Evolutionary conservation across 2,113 vertebrate genomes (phyloP), one percentile per base, ranked within the genome.

Genomic region (Hydrolagus affinis): DNA sequence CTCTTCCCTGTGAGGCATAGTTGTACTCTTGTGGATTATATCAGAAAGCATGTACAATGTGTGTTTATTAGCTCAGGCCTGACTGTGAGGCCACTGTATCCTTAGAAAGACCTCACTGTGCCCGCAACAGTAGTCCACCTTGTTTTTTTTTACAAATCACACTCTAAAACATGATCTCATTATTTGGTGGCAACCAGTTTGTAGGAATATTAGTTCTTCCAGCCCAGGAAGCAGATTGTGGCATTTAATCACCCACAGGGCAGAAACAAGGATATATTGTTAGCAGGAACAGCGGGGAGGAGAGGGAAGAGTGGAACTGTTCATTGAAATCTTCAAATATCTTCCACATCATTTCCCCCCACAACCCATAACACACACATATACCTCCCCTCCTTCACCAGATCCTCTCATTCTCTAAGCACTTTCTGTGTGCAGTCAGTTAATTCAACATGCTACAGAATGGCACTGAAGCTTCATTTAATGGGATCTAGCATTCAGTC

Each of bases 141-240:
- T 83, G 78, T 56, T 32, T 78, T 32, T 78, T 68, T 83, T 66
- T 44, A 44, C 44, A 17, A 64, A 83, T 83, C 60, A 83, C 62
- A 68, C 66, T 83, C 62, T 83, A 15, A 83, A 83, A 19, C 60
- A 83, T 66, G 64, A 68, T 62, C 62, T 83, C 78, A 83, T 83
- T 66, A 83, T 83, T 28, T 83, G 78, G 78, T 30, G 21, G 25
- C 60, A 83, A 68, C 30, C 15, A 32, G 28, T 66, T 80, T 83
- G 60, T 83, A 66, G 11, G 14, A 83, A 66, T 30, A 30, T 66
- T 66, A 83, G 23, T 30, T 83, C 66, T 83, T 83, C 62, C 78
- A 83, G 8, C 25, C 60, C 23, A 28, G 62, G 60, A 83, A 83
- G 44, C 60, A 83, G 78, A 83, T 66, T 32, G 78, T 66, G 62